These are phyloP conservation scores for Chironomus striatipennis DNA, from an alignment of 1,140 invertebrate species.

Conservation along the genomic window DNA sequence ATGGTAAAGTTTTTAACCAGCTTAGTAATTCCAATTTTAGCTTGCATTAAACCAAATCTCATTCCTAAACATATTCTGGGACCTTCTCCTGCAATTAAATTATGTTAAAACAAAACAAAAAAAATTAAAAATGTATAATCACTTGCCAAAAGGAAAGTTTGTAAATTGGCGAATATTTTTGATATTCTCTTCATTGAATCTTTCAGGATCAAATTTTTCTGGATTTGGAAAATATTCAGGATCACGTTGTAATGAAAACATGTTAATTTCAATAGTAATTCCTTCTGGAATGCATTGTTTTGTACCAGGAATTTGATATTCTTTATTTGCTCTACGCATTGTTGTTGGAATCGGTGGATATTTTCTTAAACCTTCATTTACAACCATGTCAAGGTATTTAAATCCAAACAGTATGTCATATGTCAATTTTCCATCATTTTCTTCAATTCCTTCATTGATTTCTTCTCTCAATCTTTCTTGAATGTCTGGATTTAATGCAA, in stretches of 20 bases:
- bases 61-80: conserved; percentile 47
- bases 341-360: conserved; percentile 37
- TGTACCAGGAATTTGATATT: conserved; percentile 41
- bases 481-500: conserved; percentile 16
- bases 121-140: too few relatives aligned
- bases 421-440: conserved; percentile 35
- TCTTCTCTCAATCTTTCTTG: conserved; percentile 7
- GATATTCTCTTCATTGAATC: conserved; percentile 38
- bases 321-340: conserved; percentile 37
- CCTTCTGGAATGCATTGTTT: conserved; percentile 35
- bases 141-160: conserved; percentile 40
- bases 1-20: conserved; percentile 43
- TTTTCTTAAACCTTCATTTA: not conserved
- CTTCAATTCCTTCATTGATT: conserved; percentile 31
- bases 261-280: conserved; percentile 37
- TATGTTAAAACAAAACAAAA: too few relatives aligned
- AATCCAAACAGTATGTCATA: conserved; percentile 40
- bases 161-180: conserved; percentile 35
- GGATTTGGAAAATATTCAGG: conserved; percentile 34
- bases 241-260: conserved; percentile 37
- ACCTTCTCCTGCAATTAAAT: conserved; percentile 33
- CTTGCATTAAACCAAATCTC: conserved; percentile 56
- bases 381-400: conserved; percentile 40
- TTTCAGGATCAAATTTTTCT: conserved; percentile 28
- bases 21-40: conserved; percentile 52